Evolutionary conservation across 2,113 vertebrate genomes (phyloP).

Genomic region (Ammospiza caudacuta): DNA sequence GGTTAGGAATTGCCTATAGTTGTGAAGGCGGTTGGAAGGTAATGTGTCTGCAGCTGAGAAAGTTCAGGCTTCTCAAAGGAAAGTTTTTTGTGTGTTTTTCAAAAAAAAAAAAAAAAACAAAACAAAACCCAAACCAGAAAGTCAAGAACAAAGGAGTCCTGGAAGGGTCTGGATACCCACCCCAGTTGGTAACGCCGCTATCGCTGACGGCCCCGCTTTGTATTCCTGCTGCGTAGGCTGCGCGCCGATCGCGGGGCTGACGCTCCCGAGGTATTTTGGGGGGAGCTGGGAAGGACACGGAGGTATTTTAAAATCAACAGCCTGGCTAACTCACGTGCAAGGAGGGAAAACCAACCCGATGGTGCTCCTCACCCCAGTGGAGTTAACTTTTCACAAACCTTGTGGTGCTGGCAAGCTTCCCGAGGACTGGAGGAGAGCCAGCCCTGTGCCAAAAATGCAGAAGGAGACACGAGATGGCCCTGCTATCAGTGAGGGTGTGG

Average conservation of each 20-base stretch:
- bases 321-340: rapidly evolving
- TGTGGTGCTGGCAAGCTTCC: not conserved
- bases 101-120: not conserved
- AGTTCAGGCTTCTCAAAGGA: conserved; percentile 23
- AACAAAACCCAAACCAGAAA: not conserved
- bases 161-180: conserved; percentile 39
- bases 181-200: not conserved
- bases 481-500: not conserved
- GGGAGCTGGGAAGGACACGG: not conserved
- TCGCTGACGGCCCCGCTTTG: conserved; percentile 14
- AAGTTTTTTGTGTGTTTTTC: not conserved
- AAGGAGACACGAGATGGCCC: not conserved
- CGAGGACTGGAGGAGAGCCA: conserved; percentile 12
- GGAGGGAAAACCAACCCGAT: not conserved
- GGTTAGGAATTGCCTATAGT: not conserved
- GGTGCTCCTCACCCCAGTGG: not conserved
- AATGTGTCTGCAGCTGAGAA: not conserved
- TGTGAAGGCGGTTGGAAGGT: not conserved
- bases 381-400: conserved; percentile 43
- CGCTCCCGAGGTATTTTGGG: not conserved
- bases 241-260: not conserved
- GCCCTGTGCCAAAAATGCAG: not conserved
- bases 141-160: conserved; percentile 57
- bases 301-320: not conserved
- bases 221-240: not conserved